phyloP scores from a whole-genome alignment of 2,113 vertebrate genomes.

The Spheniscus mendiculus region DNA sequence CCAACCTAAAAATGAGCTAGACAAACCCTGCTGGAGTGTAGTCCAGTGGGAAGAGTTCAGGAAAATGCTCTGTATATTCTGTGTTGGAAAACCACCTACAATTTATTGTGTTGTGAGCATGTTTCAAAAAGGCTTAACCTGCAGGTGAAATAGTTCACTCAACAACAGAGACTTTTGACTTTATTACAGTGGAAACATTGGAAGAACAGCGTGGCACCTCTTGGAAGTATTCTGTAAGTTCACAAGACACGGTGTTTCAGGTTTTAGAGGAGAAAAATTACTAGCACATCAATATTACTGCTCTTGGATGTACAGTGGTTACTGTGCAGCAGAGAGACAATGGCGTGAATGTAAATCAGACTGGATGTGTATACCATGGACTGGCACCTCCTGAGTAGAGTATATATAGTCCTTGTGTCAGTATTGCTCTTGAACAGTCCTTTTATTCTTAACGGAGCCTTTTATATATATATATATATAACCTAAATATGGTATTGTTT shows the following conservation, averaged over 20 bases:
- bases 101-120: not conserved
- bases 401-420: not conserved
- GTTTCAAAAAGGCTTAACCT: not conserved
- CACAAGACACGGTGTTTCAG: accelerated
- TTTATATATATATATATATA: not conserved
- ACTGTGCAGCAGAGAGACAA: not conserved
- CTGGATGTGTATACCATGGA: not conserved
- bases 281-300: not conserved
- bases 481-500: conserved; percentile 6
- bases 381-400: not conserved
- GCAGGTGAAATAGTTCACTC: not conserved
- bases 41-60: not conserved
- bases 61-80: not conserved
- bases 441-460: not conserved
- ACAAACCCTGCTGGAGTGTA: not conserved
- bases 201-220: not conserved
- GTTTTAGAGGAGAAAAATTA: not conserved
- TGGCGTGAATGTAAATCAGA: accelerated
- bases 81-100: not conserved
- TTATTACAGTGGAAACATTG: not conserved
- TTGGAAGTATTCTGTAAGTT: not conserved
- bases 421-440: not conserved
- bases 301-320: not conserved
- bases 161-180: not conserved
- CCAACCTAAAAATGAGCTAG: not conserved